Evolutionary conservation across 2,113 vertebrate species (phyloP).

Genomic region (Cricetomys ansorgei): DNA sequence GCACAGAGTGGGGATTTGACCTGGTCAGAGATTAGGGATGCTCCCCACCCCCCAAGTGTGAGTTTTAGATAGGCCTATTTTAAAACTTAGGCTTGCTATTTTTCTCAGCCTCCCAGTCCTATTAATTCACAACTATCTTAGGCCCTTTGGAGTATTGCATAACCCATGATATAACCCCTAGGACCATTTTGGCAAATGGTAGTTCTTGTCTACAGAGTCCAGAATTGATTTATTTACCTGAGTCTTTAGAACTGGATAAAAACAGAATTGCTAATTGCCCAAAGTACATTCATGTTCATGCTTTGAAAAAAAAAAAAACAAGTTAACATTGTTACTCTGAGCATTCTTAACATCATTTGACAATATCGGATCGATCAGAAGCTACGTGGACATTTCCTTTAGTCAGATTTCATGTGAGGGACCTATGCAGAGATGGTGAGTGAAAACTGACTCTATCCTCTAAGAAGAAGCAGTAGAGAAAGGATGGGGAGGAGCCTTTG

Average conservation of each 20-base stretch:
- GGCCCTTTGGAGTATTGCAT: constrained; percentile 73
- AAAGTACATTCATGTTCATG: constrained; percentile 29
- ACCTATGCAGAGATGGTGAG: not conserved
- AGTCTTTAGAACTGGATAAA: constrained; percentile 55
- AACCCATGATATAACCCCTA: constrained; percentile 53
- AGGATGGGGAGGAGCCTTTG: not conserved
- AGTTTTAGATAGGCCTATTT: not conserved
- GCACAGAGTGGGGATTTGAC: not conserved
- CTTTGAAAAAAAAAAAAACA: constrained; percentile 23
- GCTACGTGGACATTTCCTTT: not conserved
- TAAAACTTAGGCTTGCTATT: not conserved
- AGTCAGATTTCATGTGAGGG: not conserved
- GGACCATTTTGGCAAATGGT: constrained; percentile 69
- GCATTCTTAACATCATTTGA: constrained; percentile 27
- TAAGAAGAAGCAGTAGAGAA: not conserved
- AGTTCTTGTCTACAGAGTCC: constrained; percentile 68
- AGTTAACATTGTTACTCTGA: constrained; percentile 18
- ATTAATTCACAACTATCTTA: constrained; percentile 53
- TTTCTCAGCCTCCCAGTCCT: not conserved
- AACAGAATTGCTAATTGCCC: constrained; percentile 63
- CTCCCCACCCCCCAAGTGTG: not conserved
- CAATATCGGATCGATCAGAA: constrained; percentile 5
- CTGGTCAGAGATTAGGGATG: not conserved
- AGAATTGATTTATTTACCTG: constrained; percentile 79
- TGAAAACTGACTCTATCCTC: not conserved